Conservation (phyloP, 2,113 vertebrate species). For the Terrapene triunguis region DNA sequence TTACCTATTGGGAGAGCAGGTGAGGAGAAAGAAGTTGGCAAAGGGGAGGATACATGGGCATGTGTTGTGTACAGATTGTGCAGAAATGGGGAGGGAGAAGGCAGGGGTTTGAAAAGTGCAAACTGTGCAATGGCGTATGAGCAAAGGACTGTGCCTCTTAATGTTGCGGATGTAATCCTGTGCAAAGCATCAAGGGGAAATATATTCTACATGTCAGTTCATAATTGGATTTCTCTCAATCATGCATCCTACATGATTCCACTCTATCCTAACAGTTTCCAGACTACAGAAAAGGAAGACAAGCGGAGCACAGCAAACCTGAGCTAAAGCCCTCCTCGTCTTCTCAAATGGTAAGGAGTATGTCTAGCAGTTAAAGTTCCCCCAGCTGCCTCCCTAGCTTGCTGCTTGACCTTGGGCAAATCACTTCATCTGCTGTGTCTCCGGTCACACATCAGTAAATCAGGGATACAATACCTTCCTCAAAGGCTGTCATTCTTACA, state of each 20-base stretch:
- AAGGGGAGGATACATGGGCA: not conserved
- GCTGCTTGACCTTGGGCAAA: not conserved
- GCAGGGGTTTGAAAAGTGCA: not conserved
- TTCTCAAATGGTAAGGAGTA: not conserved
- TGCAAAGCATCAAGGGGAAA: not conserved
- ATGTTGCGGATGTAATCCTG: not conserved
- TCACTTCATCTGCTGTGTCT: not conserved
- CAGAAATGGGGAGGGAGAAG: not conserved
- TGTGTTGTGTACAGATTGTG: not conserved
- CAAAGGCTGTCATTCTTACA: not conserved
- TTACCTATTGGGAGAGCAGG: not conserved
- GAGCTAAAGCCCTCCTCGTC: rapidly evolving
- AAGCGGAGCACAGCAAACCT: not conserved
- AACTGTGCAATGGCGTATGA: not conserved
- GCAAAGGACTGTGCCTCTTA: not conserved
- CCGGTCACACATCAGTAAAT: not conserved
- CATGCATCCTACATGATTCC: not conserved
- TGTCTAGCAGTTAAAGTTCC: not conserved
- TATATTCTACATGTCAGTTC: not conserved
- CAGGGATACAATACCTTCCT: not conserved
- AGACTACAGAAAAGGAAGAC: not conserved
- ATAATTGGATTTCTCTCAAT: not conserved
- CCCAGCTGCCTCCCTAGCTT: not conserved
- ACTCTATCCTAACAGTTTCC: not conserved
- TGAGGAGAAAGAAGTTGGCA: not conserved